These are phyloP conservation scores for Sphyrna mokarran DNA, from an alignment of 2,113 vertebrate species.

Conservation along the genomic window DNA sequence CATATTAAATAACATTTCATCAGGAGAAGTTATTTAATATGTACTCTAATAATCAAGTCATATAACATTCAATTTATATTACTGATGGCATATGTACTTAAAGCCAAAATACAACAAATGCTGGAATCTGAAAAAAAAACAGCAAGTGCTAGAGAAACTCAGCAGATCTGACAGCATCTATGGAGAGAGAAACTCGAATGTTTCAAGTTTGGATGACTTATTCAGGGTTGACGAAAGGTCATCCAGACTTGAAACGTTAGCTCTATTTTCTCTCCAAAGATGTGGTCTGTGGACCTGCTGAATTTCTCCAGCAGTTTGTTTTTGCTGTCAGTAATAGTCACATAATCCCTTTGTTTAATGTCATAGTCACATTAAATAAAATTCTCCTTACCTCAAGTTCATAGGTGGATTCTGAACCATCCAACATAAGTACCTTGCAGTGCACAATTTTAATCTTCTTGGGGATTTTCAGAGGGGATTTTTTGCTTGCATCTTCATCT, in stretches of 20 bases:
- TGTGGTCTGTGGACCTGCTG: no score
- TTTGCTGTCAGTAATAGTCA: not conserved
- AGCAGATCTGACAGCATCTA: no score
- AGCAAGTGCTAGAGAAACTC: no score
- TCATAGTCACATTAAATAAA: not conserved
- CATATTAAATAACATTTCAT: not conserved
- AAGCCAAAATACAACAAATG: no score
- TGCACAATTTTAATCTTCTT: constrained; percentile 83
- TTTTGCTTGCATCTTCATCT: constrained; percentile 54
- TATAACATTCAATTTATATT: not conserved
- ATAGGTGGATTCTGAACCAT: constrained; percentile 77
- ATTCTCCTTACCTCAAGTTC: constrained; percentile 78
- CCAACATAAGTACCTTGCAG: constrained; percentile 79
- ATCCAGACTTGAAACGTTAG: no score
- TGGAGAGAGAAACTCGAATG: no score
- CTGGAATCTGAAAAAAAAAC: no score
- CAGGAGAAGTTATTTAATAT: not conserved
- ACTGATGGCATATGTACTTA: no score
- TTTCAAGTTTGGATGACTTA: no score
- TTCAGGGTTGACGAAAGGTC: no score
- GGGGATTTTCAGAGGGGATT: constrained; percentile 61
- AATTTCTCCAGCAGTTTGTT: no score
- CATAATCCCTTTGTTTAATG: not conserved
- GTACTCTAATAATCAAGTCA: not conserved
- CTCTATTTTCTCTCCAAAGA: no score